Conservation (phyloP, 2,888 invertebrate genomes). For the Ceratothoa steindachneri region DNA sequence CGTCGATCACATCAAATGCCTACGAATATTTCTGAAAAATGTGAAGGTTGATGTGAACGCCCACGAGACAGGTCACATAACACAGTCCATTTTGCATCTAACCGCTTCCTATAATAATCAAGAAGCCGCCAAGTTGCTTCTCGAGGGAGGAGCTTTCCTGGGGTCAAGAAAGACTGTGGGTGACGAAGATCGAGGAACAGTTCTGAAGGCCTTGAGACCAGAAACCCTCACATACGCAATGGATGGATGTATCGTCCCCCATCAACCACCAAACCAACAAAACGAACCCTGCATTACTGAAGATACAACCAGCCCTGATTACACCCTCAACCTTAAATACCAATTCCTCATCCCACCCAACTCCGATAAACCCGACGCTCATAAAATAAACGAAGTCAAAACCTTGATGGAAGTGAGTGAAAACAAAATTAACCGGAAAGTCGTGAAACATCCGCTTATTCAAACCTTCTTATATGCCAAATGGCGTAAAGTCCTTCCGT, state of each 20-base stretch:
- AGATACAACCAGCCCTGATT: constrained; percentile 21
- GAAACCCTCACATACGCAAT: constrained; percentile 31
- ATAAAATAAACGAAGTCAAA: constrained; percentile 23
- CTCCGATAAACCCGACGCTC: neutral
- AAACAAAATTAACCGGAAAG: constrained; percentile 25
- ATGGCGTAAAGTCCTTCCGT: constrained; percentile 36
- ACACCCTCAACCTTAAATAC: constrained; percentile 35
- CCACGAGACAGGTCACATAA: neutral
- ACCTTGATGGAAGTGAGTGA: constrained; percentile 34
- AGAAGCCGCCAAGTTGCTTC: constrained; percentile 31
- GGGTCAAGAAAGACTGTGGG: constrained; percentile 18
- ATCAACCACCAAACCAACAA: neutral
- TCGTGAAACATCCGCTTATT: constrained; percentile 39
- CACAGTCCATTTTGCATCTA: constrained; percentile 24
- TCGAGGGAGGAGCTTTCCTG: constrained; percentile 32
- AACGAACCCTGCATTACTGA: constrained; percentile 18
- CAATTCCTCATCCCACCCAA: constrained; percentile 33
- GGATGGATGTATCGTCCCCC: constrained; percentile 38
- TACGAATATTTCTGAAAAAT: constrained; percentile 31
- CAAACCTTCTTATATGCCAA: constrained; percentile 40
- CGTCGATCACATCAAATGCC: constrained; percentile 20
- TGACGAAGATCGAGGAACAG: constrained; percentile 8
- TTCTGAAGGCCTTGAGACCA: constrained; percentile 22
- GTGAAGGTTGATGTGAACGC: constrained; percentile 30
- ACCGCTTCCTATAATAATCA: constrained; percentile 40